phyloP scores from a whole-genome alignment of 2,797 vertebrate genomes.

The Platalea minor region DNA sequence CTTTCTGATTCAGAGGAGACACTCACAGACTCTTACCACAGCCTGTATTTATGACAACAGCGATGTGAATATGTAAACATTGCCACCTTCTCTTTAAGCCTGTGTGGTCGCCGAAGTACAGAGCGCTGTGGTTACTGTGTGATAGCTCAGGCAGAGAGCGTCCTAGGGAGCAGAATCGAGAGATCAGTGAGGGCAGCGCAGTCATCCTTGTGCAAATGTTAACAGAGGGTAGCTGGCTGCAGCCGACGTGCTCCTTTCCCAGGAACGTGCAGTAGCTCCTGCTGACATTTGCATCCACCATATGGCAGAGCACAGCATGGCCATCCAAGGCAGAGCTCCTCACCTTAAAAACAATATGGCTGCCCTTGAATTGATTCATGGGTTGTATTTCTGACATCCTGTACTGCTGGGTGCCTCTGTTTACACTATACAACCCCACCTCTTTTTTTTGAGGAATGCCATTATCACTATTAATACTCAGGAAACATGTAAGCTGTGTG shows the following conservation, averaged over 20 bases:
- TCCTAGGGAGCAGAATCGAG: not conserved
- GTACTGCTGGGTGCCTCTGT: no score
- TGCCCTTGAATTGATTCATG: rapidly evolving
- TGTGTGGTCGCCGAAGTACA: not conserved
- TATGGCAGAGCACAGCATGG: not conserved
- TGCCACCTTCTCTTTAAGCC: not conserved
- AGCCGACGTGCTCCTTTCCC: rapidly evolving
- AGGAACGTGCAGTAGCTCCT: rapidly evolving
- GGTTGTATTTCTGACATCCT: rapidly evolving
- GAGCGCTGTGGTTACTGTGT: rapidly evolving
- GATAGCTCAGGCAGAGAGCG: rapidly evolving
- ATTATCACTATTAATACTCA: not conserved
- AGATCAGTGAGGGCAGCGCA: not conserved
- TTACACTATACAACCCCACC: rapidly evolving
- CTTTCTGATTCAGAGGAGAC: not conserved
- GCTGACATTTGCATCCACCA: not conserved
- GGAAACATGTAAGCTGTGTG: not conserved
- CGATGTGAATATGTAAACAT: not conserved
- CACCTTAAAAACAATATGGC: rapidly evolving
- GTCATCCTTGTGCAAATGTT: not conserved
- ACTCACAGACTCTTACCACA: not conserved
- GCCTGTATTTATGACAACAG: not conserved
- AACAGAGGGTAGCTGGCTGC: not conserved
- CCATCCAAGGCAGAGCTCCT: not conserved
- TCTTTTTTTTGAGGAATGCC: not conserved